These are phyloP conservation scores for Zaprionus camerounensis DNA, from an alignment of 1,140 invertebrate species.

Conservation along the genomic window DNA sequence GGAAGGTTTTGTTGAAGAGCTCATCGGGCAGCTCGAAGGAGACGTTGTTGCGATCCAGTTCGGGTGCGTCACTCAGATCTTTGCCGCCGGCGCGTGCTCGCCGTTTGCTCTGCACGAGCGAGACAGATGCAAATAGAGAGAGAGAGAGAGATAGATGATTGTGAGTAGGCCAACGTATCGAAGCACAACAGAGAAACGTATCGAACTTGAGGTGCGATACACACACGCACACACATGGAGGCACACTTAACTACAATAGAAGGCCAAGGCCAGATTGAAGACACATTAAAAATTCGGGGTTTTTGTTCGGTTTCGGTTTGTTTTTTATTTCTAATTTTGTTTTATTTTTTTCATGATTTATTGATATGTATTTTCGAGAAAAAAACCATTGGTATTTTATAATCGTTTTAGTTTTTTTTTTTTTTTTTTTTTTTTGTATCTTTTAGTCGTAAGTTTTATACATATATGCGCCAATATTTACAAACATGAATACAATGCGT, in stretches of 20 bases:
- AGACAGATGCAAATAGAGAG: slow-evolving; percentile 16
- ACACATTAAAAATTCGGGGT: slow-evolving; percentile 44
- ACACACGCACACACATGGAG: not conserved
- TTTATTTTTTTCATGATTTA: slow-evolving; percentile 15
- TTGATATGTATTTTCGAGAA: slow-evolving; percentile 20
- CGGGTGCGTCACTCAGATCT: slow-evolving; percentile 87
- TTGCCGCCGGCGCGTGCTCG: slow-evolving; percentile 52
- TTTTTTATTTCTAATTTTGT: slow-evolving; percentile 33
- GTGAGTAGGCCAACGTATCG: slow-evolving; percentile 37
- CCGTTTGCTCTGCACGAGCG: slow-evolving; percentile 28
- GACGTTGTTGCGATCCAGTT: slow-evolving; percentile 88
- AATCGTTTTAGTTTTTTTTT: slow-evolving; percentile 23
- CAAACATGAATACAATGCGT: slow-evolving; percentile 67
- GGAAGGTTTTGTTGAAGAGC: slow-evolving; percentile 89
- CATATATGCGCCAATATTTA: slow-evolving; percentile 68
- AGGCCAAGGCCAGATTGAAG: slow-evolving; percentile 35
- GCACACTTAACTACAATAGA: slow-evolving; percentile 2
- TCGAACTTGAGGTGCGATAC: not conserved
- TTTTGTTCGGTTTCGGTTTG: slow-evolving; percentile 23
- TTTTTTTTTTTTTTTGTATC: slow-evolving; percentile 17
- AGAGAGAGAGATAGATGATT: slow-evolving; percentile 22
- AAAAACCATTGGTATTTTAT: slow-evolving; percentile 14
- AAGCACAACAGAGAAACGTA: not conserved
- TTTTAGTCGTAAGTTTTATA: slow-evolving; percentile 24
- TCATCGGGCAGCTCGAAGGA: slow-evolving; percentile 88